These are phyloP conservation scores for Myotis lucifugus DNA, from an alignment of 2,113 vertebrate genomes.

Conservation along the genomic window DNA sequence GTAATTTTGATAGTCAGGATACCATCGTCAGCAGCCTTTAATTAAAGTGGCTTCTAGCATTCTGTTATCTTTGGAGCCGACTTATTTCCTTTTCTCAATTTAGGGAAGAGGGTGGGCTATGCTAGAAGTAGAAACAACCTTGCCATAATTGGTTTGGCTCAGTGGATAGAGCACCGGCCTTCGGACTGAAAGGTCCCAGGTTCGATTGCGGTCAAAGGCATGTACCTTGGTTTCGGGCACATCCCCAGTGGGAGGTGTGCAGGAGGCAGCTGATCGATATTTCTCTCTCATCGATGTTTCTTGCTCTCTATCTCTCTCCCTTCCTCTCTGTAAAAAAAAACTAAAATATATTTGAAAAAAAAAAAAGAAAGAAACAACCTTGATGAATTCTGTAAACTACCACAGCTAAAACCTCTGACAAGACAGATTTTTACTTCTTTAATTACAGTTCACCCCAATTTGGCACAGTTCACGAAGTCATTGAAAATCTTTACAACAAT, in stretches of 20 bases:
- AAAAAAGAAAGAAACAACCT: background rate
- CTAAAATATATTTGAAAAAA: too few species aligned
- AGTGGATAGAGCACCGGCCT: too few species aligned
- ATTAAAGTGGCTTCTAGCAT: constrained; percentile 14
- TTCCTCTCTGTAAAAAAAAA: too few species aligned
- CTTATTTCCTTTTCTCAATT: background rate
- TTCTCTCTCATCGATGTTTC: too few species aligned
- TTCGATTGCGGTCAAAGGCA: too few species aligned
- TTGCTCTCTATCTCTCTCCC: too few species aligned
- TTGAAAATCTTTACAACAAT: background rate
- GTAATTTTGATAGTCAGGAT: background rate
- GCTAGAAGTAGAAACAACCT: background rate
- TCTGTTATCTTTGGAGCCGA: constrained; percentile 1
- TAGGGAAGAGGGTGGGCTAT: background rate
- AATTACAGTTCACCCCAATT: background rate
- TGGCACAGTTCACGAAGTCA: background rate
- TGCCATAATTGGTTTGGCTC: too few species aligned
- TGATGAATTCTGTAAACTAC: background rate
- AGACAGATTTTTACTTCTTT: background rate
- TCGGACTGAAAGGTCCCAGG: too few species aligned
- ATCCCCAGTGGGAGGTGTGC: too few species aligned
- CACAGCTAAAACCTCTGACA: background rate
- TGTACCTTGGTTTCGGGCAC: too few species aligned
- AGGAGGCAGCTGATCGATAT: too few species aligned
- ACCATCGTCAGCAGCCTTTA: background rate